These are phyloP conservation scores for Eolophus roseicapilla DNA, from an alignment of 2,113 vertebrate genomes.

Conservation along the genomic window DNA sequence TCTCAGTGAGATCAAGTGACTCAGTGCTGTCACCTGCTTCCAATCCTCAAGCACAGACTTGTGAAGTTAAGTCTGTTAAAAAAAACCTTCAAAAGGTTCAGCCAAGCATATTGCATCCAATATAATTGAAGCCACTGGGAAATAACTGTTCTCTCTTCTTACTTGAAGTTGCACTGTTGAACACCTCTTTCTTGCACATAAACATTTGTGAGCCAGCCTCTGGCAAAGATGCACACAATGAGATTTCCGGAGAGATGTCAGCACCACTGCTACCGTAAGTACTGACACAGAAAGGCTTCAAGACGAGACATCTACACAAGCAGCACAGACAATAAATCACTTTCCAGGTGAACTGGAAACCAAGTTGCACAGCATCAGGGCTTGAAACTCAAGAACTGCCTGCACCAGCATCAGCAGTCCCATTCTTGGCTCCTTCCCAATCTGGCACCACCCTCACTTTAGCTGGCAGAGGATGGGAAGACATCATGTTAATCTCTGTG, in stretches of 20 bases:
- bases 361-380: background rate
- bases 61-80: background rate
- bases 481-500: fast-evolving
- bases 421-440: background rate
- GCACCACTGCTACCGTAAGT: background rate
- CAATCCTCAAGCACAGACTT: background rate
- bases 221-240: fast-evolving
- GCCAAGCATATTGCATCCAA: background rate
- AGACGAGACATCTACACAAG: background rate
- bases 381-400: background rate
- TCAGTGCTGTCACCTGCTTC: background rate
- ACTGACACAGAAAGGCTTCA: background rate
- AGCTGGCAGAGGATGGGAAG: background rate
- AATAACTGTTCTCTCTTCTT: background rate
- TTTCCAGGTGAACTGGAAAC: background rate
- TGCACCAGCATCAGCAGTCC: background rate
- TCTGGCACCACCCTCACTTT: background rate
- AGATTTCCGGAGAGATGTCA: background rate
- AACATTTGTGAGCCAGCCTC: background rate
- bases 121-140: background rate
- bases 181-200: background rate
- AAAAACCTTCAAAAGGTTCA: background rate
- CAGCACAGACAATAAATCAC: background rate
- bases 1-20: fast-evolving
- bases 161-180: background rate